Evolutionary conservation across 2,113 vertebrate species (phyloP), one percentile per base, ranked within the genome.

Genomic region (Peucedramus taeniatus): DNA sequence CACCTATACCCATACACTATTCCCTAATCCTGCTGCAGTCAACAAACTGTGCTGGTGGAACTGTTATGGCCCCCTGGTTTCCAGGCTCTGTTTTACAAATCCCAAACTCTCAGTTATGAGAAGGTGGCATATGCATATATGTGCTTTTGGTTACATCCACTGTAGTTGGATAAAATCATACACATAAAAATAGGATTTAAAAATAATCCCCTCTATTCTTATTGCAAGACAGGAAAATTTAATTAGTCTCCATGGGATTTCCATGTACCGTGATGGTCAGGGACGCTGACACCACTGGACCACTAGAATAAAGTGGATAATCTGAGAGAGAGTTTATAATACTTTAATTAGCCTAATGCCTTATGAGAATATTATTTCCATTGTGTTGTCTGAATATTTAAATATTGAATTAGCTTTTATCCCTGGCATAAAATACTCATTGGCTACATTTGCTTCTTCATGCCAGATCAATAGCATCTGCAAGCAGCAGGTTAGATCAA

Each of bases 201-300:
- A 96, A 96, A 83, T 64, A 92, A 70, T 82, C 39, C 44, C 45
- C 40, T 56, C 26, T 77, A 81, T 86, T 96, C 56, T 77, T 63
- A 65, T 7, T 56, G 54, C 35, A 83, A 81, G 60, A 53, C 57
- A 88, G 79, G 64, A 80, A 80, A 81, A 74, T 74, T 44, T 94
- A 96, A 95, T 94, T 91, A 92, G 63, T 87, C 82, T 79, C 72
- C 22, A 3, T 54, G 83, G 94, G 90, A 87, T 95, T 96, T 77
- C 65, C 70, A 14, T 61, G 42, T 71, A 75, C 56, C 23, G 0
- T 84, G 78, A 57, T 11, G 81, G 68, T 56, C 40, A 76, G 56
- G 42, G 78, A 77, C 71, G 72, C 59, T 95, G 94, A 94, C 72
- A 94, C 76, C 33, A 74, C 51, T 65, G 85, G 72, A 71, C 70